Evolutionary conservation across 2,797 vertebrate species (phyloP).

Genomic region (Avahi laniger): DNA sequence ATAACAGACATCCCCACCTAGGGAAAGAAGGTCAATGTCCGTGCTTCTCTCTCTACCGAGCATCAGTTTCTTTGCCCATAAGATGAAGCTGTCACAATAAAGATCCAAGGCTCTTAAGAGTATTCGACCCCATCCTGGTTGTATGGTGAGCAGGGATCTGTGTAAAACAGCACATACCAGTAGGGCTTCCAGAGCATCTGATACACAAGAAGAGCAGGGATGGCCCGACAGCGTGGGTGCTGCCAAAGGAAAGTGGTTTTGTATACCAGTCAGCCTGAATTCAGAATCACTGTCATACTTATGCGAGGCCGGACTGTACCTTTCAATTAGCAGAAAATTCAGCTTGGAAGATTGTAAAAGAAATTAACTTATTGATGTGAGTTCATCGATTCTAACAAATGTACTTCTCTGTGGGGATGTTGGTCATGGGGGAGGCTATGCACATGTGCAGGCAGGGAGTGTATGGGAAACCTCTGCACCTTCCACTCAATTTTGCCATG

Average conservation of each 20-base stretch:
- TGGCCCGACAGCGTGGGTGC: neutral
- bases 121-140: neutral
- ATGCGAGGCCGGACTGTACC: neutral
- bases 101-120: neutral
- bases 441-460: too few species aligned
- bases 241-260: neutral
- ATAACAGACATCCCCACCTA: neutral
- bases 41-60: rapidly evolving
- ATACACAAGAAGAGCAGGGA: too few species aligned
- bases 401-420: too few species aligned
- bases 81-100: neutral
- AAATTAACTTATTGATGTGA: neutral
- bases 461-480: neutral
- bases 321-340: neutral
- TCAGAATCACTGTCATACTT: neutral
- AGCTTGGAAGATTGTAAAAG: neutral
- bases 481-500: neutral
- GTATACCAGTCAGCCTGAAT: neutral
- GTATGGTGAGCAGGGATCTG: neutral
- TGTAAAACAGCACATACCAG: neutral
- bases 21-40: neutral
- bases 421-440: rapidly evolving
- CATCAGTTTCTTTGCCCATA: neutral
- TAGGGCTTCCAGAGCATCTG: neutral
- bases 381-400: neutral